These are phyloP conservation scores for Himalopsyche tibetana DNA, from an alignment of 2,888 invertebrate species.

Conservation along the genomic window DNA sequence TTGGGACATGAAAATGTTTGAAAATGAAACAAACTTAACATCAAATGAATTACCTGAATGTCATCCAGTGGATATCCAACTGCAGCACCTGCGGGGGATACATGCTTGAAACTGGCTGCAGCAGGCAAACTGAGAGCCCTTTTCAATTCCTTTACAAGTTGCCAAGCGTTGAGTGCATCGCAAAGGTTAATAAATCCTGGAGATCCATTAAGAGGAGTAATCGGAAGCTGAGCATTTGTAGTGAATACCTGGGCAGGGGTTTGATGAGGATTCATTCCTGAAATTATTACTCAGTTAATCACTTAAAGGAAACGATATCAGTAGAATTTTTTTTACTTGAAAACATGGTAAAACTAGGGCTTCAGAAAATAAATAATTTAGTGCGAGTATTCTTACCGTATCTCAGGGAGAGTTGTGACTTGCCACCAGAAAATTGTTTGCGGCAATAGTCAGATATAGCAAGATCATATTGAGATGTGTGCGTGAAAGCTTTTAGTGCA, in stretches of 20 bases:
- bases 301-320: background rate
- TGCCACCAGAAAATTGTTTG: slow-evolving; percentile 87
- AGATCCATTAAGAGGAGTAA: slow-evolving; percentile 93
- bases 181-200: slow-evolving; percentile 98
- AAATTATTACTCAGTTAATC: slow-evolving; percentile 44
- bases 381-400: slow-evolving; percentile 80
- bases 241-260: slow-evolving; percentile 96
- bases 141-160: slow-evolving; percentile 93
- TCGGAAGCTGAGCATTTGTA: slow-evolving; percentile 85
- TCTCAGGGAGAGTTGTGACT: slow-evolving; percentile 89
- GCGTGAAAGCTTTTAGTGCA: slow-evolving; percentile 96
- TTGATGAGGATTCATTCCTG: slow-evolving; percentile 97
- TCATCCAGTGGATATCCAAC: slow-evolving; percentile 87
- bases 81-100: slow-evolving; percentile 98
- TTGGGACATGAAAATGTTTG: background rate
- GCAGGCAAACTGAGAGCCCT: slow-evolving; percentile 89
- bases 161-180: slow-evolving; percentile 98
- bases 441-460: slow-evolving; percentile 98
- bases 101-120: slow-evolving; percentile 98
- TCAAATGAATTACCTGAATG: slow-evolving; percentile 76
- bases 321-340: background rate
- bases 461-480: slow-evolving; percentile 95
- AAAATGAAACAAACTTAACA: slow-evolving; percentile 29
- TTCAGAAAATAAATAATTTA: background rate
- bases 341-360: too few relatives aligned